Evolutionary conservation across 2,888 invertebrate genomes (phyloP).

Genomic region (Molanna angustata): DNA sequence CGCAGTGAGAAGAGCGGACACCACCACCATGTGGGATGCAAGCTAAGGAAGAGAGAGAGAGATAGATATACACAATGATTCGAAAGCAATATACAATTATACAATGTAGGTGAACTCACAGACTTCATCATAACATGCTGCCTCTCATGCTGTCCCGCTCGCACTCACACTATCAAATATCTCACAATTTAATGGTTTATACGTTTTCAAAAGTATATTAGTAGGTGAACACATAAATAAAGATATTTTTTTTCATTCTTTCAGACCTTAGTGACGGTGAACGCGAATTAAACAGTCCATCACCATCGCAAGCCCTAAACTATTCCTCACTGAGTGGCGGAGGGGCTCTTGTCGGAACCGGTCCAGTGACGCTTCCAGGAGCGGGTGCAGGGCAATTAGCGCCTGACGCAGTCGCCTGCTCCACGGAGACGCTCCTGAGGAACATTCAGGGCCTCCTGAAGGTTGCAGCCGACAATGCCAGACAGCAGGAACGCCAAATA

Average conservation of each 20-base stretch:
- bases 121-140: no score
- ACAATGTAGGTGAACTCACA: no score
- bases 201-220: no score
- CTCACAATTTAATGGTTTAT: no score
- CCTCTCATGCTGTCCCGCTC: no score
- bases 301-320: slow-evolving; percentile 70
- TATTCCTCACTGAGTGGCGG: slow-evolving; percentile 66
- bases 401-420: slow-evolving; percentile 62
- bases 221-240: no score
- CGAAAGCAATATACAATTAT: no score
- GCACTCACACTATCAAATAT: no score
- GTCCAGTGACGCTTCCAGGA: slow-evolving; percentile 44
- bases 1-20: no score
- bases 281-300: slow-evolving; percentile 63
- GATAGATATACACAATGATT: no score
- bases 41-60: no score
- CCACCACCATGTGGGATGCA: no score
- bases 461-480: slow-evolving; percentile 95
- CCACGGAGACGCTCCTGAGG: slow-evolving; percentile 89
- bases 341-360: slow-evolving; percentile 58
- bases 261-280: slow-evolving; percentile 75
- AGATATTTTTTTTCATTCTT: slow-evolving; percentile 38
- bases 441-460: slow-evolving; percentile 95
- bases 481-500: slow-evolving; percentile 94
- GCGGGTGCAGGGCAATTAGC: slow-evolving; percentile 46